A percentile compares a stretch with the other conserved stretches of the same genome.
These are phyloP conservation scores for Cepaea hortensis DNA, from an alignment of 2,888 invertebrate genomes.

Conservation along the genomic window DNA sequence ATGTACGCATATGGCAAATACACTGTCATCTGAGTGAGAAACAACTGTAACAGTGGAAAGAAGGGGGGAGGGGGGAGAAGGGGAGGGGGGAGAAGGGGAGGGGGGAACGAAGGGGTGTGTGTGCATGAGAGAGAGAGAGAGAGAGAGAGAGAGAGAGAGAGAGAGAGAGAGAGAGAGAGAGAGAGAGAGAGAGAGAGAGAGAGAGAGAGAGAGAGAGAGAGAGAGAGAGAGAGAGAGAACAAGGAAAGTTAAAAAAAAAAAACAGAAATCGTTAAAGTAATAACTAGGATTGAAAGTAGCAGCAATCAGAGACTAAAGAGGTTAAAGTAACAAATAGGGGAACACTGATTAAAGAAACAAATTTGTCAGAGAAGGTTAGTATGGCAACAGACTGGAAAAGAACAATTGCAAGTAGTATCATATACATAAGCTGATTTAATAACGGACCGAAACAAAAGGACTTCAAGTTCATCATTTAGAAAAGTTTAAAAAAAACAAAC, in stretches of 20 bases:
- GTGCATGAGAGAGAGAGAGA: not conserved
- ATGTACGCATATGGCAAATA: not conserved
- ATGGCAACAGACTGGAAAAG: too few species aligned
- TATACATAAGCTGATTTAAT: too few species aligned
- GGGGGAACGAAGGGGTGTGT: too few species aligned
- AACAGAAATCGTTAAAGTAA: not conserved
- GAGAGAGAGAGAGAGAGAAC: not conserved
- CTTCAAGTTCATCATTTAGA: too few species aligned
- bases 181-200: constrained; percentile 12
- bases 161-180: constrained; percentile 12
- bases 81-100: not conserved
- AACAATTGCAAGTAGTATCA: too few species aligned
- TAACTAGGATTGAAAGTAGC: too few species aligned
- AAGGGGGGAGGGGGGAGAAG: not conserved
- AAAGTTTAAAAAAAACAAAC: too few species aligned
- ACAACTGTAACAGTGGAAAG: not conserved
- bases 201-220: not conserved
- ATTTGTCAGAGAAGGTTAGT: too few species aligned
- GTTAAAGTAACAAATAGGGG: too few species aligned
- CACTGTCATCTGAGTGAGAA: not conserved
- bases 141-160: not conserved
- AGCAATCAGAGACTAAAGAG: too few species aligned
- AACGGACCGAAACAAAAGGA: too few species aligned
- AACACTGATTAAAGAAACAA: too few species aligned
- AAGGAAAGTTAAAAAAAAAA: not conserved